phyloP scores from a whole-genome alignment of 2,797 vertebrate species.

The Enteromius argenteus region DNA sequence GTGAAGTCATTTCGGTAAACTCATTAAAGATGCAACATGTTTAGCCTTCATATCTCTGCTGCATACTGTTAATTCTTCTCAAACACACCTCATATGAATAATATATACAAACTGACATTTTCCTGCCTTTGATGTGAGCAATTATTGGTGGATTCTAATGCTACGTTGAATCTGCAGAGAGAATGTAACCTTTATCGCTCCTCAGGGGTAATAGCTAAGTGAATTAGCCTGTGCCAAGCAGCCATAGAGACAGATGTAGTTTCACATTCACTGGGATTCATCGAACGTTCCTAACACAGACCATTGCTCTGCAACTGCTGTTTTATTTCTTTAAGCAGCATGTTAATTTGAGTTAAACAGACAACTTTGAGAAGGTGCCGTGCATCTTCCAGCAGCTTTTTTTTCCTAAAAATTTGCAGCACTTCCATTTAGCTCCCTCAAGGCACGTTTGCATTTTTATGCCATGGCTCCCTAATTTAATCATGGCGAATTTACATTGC shows the following conservation, averaged over 20 bases:
- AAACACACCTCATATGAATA: slow-evolving; percentile 41
- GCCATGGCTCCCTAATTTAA: slow-evolving; percentile 70
- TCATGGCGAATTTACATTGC: slow-evolving; percentile 75
- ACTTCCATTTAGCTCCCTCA: slow-evolving; percentile 37
- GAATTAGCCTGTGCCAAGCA: slow-evolving; percentile 7
- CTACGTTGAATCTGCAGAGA: slow-evolving; percentile 28
- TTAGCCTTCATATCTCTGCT: slow-evolving; percentile 16
- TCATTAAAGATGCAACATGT: slow-evolving; percentile 42
- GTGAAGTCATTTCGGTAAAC: slow-evolving; percentile 13
- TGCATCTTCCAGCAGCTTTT: not conserved
- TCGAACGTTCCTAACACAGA: not conserved
- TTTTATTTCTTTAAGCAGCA: slow-evolving; percentile 22
- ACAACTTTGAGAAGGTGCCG: not conserved
- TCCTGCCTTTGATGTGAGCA: slow-evolving; percentile 8
- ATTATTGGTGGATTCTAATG: slow-evolving; percentile 24
- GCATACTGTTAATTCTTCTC: slow-evolving; percentile 14
- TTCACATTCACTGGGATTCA: slow-evolving; percentile 71
- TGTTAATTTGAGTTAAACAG: slow-evolving; percentile 40
- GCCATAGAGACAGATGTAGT: slow-evolving; percentile 69
- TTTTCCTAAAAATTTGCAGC: slow-evolving; percentile 24
- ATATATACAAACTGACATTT: slow-evolving; percentile 45
- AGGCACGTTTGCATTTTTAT: slow-evolving; percentile 61
- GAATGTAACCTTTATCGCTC: slow-evolving; percentile 24
- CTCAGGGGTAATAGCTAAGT: slow-evolving; percentile 7
- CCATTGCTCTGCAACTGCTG: slow-evolving; percentile 11